These are phyloP conservation scores for Ctenicera cuprea DNA, from an alignment of 2,888 invertebrate genomes.

Conservation along the genomic window DNA sequence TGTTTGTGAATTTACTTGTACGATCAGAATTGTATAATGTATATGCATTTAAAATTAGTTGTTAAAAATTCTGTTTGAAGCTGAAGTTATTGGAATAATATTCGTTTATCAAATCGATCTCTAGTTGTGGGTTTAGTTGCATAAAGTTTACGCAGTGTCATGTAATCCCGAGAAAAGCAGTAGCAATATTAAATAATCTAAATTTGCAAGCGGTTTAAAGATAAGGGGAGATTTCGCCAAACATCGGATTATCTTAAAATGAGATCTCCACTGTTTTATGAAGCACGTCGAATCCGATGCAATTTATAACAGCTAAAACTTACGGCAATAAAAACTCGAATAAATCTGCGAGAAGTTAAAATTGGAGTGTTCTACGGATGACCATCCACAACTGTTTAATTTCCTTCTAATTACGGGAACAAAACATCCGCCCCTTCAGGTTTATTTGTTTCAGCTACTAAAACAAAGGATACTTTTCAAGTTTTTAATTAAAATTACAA, in stretches of 20 bases:
- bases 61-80: neutral
- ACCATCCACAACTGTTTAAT: conserved; percentile 69
- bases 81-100: too few relatives aligned
- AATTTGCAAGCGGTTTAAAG: conserved; percentile 63
- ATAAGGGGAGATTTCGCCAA: conserved; percentile 59
- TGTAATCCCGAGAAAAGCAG: conserved; percentile 50
- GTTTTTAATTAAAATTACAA: conserved; percentile 73
- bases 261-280: conserved; percentile 64
- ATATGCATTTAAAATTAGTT: too few relatives aligned
- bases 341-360: conserved; percentile 66
- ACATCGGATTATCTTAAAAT: conserved; percentile 62
- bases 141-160: conserved; percentile 50
- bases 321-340: conserved; percentile 63
- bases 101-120: neutral
- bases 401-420: conserved; percentile 71
- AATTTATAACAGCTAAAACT: conserved; percentile 64
- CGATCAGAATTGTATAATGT: neutral
- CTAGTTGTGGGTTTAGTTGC: neutral
- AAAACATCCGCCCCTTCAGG: conserved; percentile 69
- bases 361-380: conserved; percentile 64
- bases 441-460: conserved; percentile 70
- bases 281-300: conserved; percentile 66
- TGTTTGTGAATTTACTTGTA: neutral
- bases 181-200: conserved; percentile 66
- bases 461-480: conserved; percentile 72